Base-by-base conservation (phyloP, 1,140 invertebrate genomes). In the Notospermus geniculatus region DNA sequence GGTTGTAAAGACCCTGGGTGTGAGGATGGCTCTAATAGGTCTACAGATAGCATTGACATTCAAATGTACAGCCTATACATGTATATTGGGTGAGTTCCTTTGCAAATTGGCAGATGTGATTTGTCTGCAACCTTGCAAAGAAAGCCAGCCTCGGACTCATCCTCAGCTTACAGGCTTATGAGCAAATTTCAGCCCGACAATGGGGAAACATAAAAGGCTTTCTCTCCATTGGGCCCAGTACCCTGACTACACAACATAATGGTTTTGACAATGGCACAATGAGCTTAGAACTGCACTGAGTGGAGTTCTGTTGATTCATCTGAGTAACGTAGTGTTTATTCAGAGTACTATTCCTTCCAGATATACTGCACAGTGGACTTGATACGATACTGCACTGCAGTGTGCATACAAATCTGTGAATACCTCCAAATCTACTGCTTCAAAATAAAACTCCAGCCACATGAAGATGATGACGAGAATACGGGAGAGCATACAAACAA, bases 361-460 rank as follows among this genome's bases (percentile, higher is more conserved):
- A 45, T 79, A 15, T 79, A 70, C 62, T 70, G 71, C 54, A 30
- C 86, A n/a, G 81, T 90, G 64, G 91, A 96, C 81, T 82, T 96
- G 60, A 66, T 91, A 7, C 83, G 89, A 19, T 96, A 95, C 80
- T 92, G 72, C 73, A 84, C 80, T 71, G 85, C 87, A 71, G 87
- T 97, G 45, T 96, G 94, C 76, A 82, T 87, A 57, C 92, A 96
- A 83, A 96, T 97, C 68, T 96, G 93, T 81, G 87, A 90, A 65
- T 90, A 92, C 75, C 82, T 96, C 58, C 87, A 90, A 64, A 94
- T 96, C 69, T 85, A 88, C 70, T 84, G 95, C 67, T 96, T 95
- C 81, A 86, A 86, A 71, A 95, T 96, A 32, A 74, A 72, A 30
- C 72, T 77, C 0, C 61, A 45, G 41, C 69, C 36, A 30, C 11